phyloP scores from a whole-genome alignment of 2,797 vertebrate species.

The Tenualosa ilisha region DNA sequence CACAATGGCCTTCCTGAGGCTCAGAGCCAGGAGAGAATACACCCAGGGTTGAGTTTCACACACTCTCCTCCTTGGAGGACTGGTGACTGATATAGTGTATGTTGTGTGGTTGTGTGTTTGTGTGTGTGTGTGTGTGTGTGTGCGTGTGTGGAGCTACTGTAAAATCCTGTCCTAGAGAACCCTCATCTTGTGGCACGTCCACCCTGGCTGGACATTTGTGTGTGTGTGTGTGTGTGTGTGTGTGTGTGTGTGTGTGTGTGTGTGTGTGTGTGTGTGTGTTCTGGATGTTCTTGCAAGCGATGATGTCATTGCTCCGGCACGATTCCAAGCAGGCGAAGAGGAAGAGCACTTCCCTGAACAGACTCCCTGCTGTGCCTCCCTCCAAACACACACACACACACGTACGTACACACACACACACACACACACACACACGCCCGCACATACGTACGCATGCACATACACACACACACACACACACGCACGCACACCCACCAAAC shows the following conservation, averaged over 20 bases:
- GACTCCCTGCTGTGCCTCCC: conserved; percentile 61
- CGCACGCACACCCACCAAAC: conserved; percentile 38
- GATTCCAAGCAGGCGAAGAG: conserved; percentile 57
- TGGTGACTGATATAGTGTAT: background rate
- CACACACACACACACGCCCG: too few relatives aligned
- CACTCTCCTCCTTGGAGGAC: background rate
- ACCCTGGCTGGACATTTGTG: background rate
- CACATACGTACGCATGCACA: too few relatives aligned
- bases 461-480: conserved; percentile 38
- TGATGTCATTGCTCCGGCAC: conserved; percentile 67
- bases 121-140: conserved; percentile 12
- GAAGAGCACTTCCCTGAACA: conserved; percentile 50
- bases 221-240: conserved; percentile 3
- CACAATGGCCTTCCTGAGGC: conserved; percentile 40
- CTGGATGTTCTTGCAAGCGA: conserved; percentile 43
- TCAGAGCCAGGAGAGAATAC: conserved; percentile 18
- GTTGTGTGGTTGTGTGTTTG: background rate
- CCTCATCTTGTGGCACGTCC: background rate
- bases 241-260: background rate
- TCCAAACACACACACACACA: conserved; percentile 8
- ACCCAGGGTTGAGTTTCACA: conserved; percentile 21
- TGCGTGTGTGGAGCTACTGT: background rate
- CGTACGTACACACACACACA: background rate
- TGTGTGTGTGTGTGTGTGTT: background rate
- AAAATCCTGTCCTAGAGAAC: background rate